These are phyloP conservation scores for Pogonognathellus flavescens DNA, from an alignment of 1,140 invertebrate genomes.

Conservation along the genomic window DNA sequence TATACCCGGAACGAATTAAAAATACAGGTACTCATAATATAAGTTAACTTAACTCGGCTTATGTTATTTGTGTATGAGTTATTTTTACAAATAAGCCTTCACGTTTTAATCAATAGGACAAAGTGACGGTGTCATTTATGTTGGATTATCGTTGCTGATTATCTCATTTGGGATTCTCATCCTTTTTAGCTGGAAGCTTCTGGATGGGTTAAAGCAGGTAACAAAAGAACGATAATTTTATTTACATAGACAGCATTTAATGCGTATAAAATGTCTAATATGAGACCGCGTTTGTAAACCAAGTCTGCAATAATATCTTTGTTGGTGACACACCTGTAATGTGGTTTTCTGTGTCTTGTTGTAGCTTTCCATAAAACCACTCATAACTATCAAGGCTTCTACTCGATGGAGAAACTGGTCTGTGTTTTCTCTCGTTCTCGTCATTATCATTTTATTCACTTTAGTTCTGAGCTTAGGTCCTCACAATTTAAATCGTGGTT, in stretches of 20 bases:
- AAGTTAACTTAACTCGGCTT: too few relatives aligned
- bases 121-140: background rate
- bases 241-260: background rate
- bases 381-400: constrained; percentile 1
- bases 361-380: background rate
- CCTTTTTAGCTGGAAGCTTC: background rate
- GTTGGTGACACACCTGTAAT: too few relatives aligned
- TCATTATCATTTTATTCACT: background rate
- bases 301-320: too few relatives aligned
- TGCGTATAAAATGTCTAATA: too few relatives aligned
- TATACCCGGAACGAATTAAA: background rate
- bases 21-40: background rate
- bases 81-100: too few relatives aligned
- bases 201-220: background rate
- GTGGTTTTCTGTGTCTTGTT: background rate
- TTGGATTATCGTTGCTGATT: background rate
- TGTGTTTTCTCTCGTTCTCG: background rate
- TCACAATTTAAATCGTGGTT: background rate
- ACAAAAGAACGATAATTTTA: too few relatives aligned
- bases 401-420: constrained; percentile 24
- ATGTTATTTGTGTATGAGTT: too few relatives aligned
- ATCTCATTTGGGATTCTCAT: background rate
- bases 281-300: too few relatives aligned
- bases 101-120: background rate
- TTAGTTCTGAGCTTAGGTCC: background rate